phyloP scores from a whole-genome alignment of 2,113 vertebrate genomes.

The Myxocyprinus asiaticus region DNA sequence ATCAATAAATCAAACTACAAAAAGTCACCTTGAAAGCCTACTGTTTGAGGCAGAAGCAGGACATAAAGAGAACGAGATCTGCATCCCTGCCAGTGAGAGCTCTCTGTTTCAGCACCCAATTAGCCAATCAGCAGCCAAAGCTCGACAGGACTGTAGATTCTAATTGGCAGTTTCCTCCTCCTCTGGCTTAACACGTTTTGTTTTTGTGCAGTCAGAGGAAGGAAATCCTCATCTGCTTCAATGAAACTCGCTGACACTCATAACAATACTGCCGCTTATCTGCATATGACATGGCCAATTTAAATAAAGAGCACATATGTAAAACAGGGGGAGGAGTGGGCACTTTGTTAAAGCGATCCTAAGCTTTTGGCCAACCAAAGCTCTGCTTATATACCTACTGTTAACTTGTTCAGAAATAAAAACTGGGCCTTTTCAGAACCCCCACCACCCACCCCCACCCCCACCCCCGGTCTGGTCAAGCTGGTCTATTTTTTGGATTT shows the following conservation, averaged over 20 bases:
- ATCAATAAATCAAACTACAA: constrained; percentile 87
- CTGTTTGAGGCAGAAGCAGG: constrained; percentile 33
- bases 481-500: too few species aligned
- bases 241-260: constrained; percentile 19
- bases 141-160: constrained; percentile 33
- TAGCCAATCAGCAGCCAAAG: constrained; percentile 50
- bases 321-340: constrained; percentile 41
- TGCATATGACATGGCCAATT: constrained; percentile 47
- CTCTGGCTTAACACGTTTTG: constrained; percentile 49
- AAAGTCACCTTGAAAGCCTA: constrained; percentile 85
- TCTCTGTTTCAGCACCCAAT: constrained; percentile 38
- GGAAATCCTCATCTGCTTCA: constrained; percentile 46
- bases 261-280: constrained; percentile 44
- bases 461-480: too few species aligned
- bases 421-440: neutral
- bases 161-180: constrained; percentile 54
- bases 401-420: neutral
- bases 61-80: constrained; percentile 31
- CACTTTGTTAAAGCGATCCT: constrained; percentile 41
- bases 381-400: neutral
- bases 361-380: constrained; percentile 50
- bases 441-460: too few species aligned
- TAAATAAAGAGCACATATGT: constrained; percentile 57
- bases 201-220: constrained; percentile 54
- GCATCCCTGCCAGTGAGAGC: constrained; percentile 3